Conservation (phyloP, 2,113 vertebrate species). For the Laticauda laticaudata region DNA sequence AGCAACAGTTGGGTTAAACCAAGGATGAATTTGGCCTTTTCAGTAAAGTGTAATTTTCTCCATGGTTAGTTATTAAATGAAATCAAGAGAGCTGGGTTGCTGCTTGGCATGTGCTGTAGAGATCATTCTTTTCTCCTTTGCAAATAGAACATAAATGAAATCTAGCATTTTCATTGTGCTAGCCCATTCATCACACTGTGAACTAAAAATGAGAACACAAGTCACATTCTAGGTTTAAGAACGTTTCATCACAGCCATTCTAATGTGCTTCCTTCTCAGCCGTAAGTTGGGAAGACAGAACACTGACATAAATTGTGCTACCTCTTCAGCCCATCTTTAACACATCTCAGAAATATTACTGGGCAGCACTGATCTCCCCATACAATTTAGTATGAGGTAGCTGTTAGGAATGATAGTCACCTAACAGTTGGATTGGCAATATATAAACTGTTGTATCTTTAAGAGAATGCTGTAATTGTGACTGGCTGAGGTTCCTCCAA, state of each 20-base stretch:
- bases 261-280: not conserved
- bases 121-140: constrained; percentile 55
- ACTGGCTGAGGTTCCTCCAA: too few relatives aligned
- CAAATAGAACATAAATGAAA: constrained; percentile 45
- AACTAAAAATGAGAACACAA: constrained; percentile 42
- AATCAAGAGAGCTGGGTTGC: constrained; percentile 50
- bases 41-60: constrained; percentile 65
- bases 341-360: not conserved
- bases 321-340: not conserved
- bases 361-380: not conserved
- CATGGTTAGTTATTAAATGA: constrained; percentile 62
- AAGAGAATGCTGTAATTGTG: too few relatives aligned
- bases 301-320: not conserved
- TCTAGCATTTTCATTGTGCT: constrained; percentile 48
- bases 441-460: too few relatives aligned
- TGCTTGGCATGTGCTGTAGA: constrained; percentile 52
- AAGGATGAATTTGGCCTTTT: constrained; percentile 62
- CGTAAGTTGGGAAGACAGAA: not conserved
- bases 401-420: too few relatives aligned
- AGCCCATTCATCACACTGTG: constrained; percentile 41
- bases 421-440: too few relatives aligned
- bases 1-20: constrained; percentile 62
- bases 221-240: constrained; percentile 44
- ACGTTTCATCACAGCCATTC: not conserved
- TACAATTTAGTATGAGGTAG: not conserved